A percentile compares a stretch with the other conserved stretches of the same genome.
Evolutionary conservation across 2,797 vertebrate species (phyloP).

Genomic region (Halcyon leucocephala): DNA sequence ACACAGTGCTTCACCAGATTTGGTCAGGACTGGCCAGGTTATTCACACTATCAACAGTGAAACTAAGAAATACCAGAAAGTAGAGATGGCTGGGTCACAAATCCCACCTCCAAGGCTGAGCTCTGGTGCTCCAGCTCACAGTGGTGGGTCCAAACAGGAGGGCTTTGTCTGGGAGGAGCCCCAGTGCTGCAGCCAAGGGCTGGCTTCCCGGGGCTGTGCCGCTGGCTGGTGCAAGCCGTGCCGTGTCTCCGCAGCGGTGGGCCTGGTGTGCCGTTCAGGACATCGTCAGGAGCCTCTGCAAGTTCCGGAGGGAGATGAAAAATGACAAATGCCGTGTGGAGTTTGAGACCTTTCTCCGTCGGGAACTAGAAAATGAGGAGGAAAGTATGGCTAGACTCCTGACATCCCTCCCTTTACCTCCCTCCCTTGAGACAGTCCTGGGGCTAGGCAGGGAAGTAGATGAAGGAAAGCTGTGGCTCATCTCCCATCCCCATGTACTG

Average conservation of each 20-base stretch:
- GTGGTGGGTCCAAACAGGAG: neutral
- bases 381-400: conserved; percentile 72
- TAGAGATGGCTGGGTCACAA: neutral
- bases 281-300: conserved; percentile 70
- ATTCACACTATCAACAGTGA: neutral
- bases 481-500: neutral
- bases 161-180: neutral
- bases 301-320: conserved; percentile 61
- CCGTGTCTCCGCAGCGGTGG: conserved; percentile 25
- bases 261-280: conserved; percentile 54
- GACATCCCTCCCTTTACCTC: neutral
- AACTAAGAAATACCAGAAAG: neutral
- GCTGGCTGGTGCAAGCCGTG: neutral
- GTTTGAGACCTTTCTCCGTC: conserved; percentile 68
- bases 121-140: neutral
- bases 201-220: neutral
- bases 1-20: neutral
- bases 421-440: neutral
- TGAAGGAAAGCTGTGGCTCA: neutral
- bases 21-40: neutral
- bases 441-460: neutral
- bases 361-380: conserved; percentile 57
- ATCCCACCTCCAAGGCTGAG: neutral
- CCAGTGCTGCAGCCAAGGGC: neutral
- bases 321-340: neutral